Base-by-base conservation (phyloP, 2,888 invertebrate species). In the Zygaena filipendulae region DNA sequence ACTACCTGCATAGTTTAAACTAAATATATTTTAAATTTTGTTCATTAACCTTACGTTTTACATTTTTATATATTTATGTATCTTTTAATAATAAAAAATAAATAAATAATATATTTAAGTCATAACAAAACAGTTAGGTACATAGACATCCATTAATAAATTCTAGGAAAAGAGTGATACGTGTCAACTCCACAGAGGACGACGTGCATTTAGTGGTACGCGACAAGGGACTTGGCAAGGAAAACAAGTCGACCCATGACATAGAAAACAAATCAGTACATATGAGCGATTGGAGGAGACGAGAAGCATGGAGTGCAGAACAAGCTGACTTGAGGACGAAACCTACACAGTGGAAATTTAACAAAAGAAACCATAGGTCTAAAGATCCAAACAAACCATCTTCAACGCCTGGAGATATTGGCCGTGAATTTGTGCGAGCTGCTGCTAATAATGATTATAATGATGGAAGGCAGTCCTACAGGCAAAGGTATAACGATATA, bases 251-350 rank as follows among this genome's bases (percentile, higher is more conserved):
- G 60, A 87, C 86, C 63, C 88, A 88, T 84, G 87, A 75, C 67
- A 51, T 70, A 69, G 74, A 88, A 79, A 88, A 85, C 81, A 88
- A 88, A 72, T 86, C 88, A 49, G 84, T 88, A 60, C 88, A 88
- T 83, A 85, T 86, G 47, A 87, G 85, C 39, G 89, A 89, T 59
- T 89, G 89, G 89, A 86, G 87, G 52, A 81, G 87, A 57, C 84
- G 89, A 55, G 92, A 92, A 81, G 92, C 92, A 14, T 93, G 92
- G 92, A 91, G 91, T 51, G 91, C 91, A 21, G 91, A 91, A 61
- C 85, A 83, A 52, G 69, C 81, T 53, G 85, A 86, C 70, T 75
- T 83, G 57, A 81, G 85, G 64, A 85, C 86, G 45, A 85, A 84
- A 56, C 84, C 87, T 43, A 86, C 84, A 29, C 86, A 87, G 48